phyloP scores from a whole-genome alignment of 2,113 vertebrate genomes.

The Pachyramphus minor region DNA sequence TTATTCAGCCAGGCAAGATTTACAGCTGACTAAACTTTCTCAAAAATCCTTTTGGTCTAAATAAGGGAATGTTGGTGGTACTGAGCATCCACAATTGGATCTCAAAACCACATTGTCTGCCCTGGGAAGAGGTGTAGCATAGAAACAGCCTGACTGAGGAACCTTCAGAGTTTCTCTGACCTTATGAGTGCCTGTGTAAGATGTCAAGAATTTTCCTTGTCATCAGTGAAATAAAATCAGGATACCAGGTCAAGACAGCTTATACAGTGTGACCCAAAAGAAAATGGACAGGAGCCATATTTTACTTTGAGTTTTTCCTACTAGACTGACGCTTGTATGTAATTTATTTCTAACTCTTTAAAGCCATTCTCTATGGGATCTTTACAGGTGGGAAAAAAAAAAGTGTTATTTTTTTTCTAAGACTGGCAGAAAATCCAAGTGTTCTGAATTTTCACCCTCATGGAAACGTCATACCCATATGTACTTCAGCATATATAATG shows the following conservation, averaged over 20 bases:
- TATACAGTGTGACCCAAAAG: neutral
- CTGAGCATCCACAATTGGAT: neutral
- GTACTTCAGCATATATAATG: neutral
- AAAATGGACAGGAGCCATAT: neutral
- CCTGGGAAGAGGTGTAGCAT: neutral
- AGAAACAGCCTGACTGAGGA: neutral
- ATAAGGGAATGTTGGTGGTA: neutral
- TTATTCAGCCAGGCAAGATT: neutral
- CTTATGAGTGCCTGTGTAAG: neutral
- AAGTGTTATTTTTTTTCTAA: neutral
- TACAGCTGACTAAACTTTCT: neutral
- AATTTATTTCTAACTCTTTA: neutral
- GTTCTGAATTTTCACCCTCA: neutral
- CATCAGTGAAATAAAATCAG: neutral
- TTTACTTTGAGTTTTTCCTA: neutral
- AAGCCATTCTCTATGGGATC: neutral
- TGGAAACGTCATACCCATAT: neutral
- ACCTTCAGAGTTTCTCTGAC: neutral
- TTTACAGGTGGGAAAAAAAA: neutral
- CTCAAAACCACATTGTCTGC: accelerated
- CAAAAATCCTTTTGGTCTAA: neutral
- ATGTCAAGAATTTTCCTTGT: neutral
- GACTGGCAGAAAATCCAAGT: accelerated
- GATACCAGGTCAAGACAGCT: neutral
- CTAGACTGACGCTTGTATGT: neutral